These are phyloP conservation scores for Thymelicus sylvestris DNA, from an alignment of 2,888 invertebrate species.

Conservation along the genomic window DNA sequence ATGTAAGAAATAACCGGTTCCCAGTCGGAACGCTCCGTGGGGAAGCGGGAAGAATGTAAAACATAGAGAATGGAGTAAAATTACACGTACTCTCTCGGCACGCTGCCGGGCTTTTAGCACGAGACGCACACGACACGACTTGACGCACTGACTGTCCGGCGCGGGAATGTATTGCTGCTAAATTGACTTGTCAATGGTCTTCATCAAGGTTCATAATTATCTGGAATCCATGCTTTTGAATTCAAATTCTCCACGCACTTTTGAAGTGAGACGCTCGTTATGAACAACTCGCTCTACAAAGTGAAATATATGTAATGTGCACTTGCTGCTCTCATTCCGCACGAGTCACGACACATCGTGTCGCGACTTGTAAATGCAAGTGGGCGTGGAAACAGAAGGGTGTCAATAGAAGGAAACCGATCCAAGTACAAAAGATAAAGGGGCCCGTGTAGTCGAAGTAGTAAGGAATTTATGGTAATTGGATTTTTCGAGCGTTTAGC, in stretches of 20 bases:
- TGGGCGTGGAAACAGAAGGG: conserved; percentile 51
- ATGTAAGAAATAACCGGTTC: conserved; percentile 73
- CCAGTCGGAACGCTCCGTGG: conserved; percentile 61
- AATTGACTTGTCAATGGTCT: no score
- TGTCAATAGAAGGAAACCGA: conserved; percentile 58
- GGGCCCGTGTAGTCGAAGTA: conserved; percentile 50
- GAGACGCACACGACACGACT: conserved; percentile 8
- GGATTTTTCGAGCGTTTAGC: conserved; percentile 54
- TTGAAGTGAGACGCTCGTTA: no score
- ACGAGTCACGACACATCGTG: conserved; percentile 33
- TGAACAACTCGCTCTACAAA: no score
- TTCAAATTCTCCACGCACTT: no score
- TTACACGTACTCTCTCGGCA: conserved; percentile 53
- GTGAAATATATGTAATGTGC: no score
- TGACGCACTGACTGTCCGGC: conserved; percentile 15
- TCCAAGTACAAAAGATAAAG: conserved; percentile 56
- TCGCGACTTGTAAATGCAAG: conserved; percentile 40
- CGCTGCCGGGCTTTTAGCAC: conserved; percentile 6
- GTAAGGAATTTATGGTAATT: conserved; percentile 55
- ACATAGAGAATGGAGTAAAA: conserved; percentile 64
- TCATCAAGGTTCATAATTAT: no score
- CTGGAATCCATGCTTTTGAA: no score
- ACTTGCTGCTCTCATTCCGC: no score
- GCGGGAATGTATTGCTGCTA: no score
- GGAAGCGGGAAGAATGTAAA: conserved; percentile 67